phyloP scores from a whole-genome alignment of 2,113 vertebrate species.

The Rhizomys pruinosus region DNA sequence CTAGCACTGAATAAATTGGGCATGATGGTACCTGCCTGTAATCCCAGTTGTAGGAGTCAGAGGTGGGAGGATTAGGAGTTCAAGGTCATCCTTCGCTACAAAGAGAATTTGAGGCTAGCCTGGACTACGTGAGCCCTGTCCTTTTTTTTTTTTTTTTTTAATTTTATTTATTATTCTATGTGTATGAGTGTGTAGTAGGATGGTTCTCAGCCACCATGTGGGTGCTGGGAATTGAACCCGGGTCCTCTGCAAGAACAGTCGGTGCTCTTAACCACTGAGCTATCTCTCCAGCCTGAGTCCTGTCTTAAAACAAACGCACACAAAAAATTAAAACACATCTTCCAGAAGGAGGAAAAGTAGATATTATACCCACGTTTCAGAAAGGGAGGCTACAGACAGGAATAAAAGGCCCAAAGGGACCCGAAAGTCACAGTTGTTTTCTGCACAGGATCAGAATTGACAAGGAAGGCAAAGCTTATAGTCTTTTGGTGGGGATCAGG shows the following conservation, averaged over 20 bases:
- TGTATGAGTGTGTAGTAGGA: no score
- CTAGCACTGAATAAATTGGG: background rate
- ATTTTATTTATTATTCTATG: no score
- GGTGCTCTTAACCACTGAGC: no score
- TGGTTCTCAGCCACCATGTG: no score
- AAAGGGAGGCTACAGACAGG: background rate
- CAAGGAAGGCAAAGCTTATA: background rate
- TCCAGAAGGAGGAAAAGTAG: background rate
- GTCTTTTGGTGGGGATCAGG: background rate
- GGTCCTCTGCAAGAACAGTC: no score
- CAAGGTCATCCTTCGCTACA: background rate
- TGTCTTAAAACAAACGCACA: background rate
- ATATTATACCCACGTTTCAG: no score
- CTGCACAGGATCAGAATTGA: background rate
- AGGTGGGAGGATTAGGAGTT: background rate
- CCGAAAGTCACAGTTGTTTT: background rate
- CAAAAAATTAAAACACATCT: background rate
- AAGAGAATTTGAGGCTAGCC: background rate
- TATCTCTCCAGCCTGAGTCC: no score
- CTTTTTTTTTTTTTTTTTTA: no score
- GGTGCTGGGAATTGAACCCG: no score
- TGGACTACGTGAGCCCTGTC: background rate
- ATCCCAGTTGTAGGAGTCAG: background rate
- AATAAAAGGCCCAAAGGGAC: background rate
- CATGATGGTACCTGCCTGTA: background rate